A percentile compares a stretch with the other conserved stretches of the same genome.
phyloP scores from a whole-genome alignment of 2,888 invertebrate species.

The Hymenopus coronatus region DNA sequence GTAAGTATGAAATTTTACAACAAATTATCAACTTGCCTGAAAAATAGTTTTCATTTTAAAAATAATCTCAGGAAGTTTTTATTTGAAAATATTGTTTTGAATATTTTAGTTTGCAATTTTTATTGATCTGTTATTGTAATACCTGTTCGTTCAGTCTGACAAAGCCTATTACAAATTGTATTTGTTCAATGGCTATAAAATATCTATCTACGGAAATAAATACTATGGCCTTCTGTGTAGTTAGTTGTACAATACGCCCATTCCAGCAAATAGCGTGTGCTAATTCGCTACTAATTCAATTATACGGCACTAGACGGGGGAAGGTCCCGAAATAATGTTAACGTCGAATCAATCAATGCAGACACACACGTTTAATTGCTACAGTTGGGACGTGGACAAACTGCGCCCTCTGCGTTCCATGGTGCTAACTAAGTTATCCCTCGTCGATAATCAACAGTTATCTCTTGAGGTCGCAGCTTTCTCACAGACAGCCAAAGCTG shows the following conservation, averaged over 20 bases:
- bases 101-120: too few species aligned
- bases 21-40: too few species aligned
- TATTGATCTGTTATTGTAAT: too few species aligned
- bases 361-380: not conserved
- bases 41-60: too few species aligned
- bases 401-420: not conserved
- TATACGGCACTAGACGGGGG: not conserved
- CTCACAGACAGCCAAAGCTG: not conserved
- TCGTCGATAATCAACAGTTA: not conserved
- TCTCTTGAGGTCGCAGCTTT: not conserved
- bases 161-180: too few species aligned
- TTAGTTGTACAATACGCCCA: not conserved
- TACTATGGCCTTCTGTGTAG: not conserved
- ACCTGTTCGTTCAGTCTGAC: too few species aligned
- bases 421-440: not conserved
- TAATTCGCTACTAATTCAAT: not conserved
- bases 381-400: not conserved
- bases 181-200: too few species aligned
- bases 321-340: not conserved
- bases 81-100: too few species aligned
- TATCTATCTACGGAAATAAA: too few species aligned
- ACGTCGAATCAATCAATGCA: not conserved
- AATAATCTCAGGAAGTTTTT: too few species aligned
- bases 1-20: too few species aligned
- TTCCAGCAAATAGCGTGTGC: not conserved